phyloP scores from a whole-genome alignment of 2,797 vertebrate species.

The Cossypha caffra region DNA sequence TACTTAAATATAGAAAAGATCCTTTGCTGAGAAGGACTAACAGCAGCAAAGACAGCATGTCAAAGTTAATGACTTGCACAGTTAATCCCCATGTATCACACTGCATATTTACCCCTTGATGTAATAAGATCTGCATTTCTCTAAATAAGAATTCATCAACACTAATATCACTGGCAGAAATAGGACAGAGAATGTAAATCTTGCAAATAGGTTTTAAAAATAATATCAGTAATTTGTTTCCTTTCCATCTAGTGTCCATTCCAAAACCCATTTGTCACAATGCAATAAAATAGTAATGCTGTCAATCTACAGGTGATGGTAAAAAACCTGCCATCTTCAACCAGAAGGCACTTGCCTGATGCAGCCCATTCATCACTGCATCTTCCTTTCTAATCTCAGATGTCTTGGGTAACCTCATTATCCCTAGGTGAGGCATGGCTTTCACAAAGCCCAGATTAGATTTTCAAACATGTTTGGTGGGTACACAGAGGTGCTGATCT shows the following conservation, averaged over 20 bases:
- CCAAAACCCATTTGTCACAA: not conserved
- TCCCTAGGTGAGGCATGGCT: not conserved
- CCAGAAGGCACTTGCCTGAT: not conserved
- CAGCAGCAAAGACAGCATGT: not conserved
- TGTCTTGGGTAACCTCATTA: not conserved
- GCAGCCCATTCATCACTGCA: not conserved
- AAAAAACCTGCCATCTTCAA: not conserved
- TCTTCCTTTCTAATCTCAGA: not conserved
- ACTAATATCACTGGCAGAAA: slow-evolving; percentile 29
- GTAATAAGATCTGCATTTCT: not conserved
- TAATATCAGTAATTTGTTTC: not conserved
- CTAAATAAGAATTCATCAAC: slow-evolving; percentile 32
- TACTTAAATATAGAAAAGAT: not conserved
- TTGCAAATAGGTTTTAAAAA: slow-evolving; percentile 17
- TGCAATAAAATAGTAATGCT: not conserved
- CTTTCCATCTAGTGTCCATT: not conserved
- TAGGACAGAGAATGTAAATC: not conserved
- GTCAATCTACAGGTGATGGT: not conserved
- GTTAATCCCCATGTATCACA: slow-evolving; percentile 3
- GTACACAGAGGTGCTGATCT: not conserved
- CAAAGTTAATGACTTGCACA: not conserved
- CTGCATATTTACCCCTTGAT: slow-evolving; percentile 21
- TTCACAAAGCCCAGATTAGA: not conserved
- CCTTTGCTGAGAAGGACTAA: not conserved
- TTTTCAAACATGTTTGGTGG: not conserved